Base-by-base conservation (phyloP, 2,797 vertebrate species). In the Hydrophis major region DNA sequence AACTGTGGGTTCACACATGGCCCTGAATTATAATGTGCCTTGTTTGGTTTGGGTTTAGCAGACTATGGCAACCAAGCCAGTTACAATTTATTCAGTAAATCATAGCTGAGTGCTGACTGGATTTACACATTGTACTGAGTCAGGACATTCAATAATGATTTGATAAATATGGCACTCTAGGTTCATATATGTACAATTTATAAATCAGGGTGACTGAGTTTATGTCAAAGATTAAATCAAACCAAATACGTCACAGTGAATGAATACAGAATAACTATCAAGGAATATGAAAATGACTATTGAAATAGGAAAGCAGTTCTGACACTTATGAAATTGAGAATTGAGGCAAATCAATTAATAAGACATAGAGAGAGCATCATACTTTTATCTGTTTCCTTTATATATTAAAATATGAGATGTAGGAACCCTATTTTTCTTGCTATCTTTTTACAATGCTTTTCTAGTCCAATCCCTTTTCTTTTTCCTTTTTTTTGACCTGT, bases 391-490 rank as follows among this genome's bases (percentile, higher is more conserved):
- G 18, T 74, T 32, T 37, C 8, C 16, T 69, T 6, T 1, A 6
- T 69, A 37, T 42, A 78, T 37, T 42, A 42, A 78, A 37, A 78
- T 0, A 1, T 78, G 6, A 78, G 32, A 7, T 1, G 0, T 78
- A 78, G 69, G 32, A 42, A 78, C 20, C 18, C 18, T 22, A 78
- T 78, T 78, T 78, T 78, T 78, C 74, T 42, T 78, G 37, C 37
- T 10, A 42, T 20, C 37, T 47, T 78, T 47, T 22, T 78, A 78
- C 37, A 74, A 1, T 78, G 10, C 7, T 42, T 78, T 42, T 11
- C 28, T 37, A 25, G 4, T 1, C 4, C 12, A 1, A 2, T 4
- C 28, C 2, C 11, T 6, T 6, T 1, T 10, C 27, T n/a, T 14
- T 14, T 13, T 16, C 14, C 32, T 37, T 6, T 74, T 74, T 32